Base-by-base conservation (phyloP, 1,140 invertebrate genomes). In the Geopemphigus sp. region DNA sequence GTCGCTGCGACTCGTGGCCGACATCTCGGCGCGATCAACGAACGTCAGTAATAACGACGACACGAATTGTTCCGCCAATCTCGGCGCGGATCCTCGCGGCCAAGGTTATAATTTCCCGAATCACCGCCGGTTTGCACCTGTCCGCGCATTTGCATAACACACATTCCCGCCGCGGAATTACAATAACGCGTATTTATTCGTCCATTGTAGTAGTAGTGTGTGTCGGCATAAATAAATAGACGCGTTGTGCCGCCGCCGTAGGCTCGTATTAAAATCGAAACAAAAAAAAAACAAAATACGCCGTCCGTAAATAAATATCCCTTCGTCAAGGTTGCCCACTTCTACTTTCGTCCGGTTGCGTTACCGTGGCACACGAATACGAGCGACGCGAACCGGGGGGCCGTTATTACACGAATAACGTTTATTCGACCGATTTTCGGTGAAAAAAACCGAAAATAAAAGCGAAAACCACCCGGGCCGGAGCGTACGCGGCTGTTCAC, bases 81-180 rank as follows among this genome's bases (percentile, higher is more conserved):
- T 11, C 64, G 64, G 12, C 39, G n/a, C 22, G 24, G 64, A 66
- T n/a, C 63, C 32, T n/a, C 63, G 61, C 11, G 57, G 32, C 64
- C 22, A 22, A 47, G 14, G 39, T 47, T 15, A 39, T 8, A 8
- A 39, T 39, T 39, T 22, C 64, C 4, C 15, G 64, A 68, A 68
- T 68, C 64, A 68, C 39, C 47, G 24, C 59, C 12, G 12, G 22
- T 47, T 47, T 68, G 45, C 64, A 68, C 64, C 64, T 68, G 64
- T 68, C 19, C 39, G 1, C 39, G n/a, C 64, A 68, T 68, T 68
- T 68, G 64, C 64, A 68, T 68, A 68, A 64, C n/a, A 39, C 22
- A 22, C 29, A 64, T 32, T 11, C 12, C 64, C 64, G 2, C 64
- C 39, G 64, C 6, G 26, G 39, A 14, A 47, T 47, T 68, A 68